Evolutionary conservation across 2,888 invertebrate genomes (phyloP), one percentile per base, ranked within the genome.

Genomic region (Drosophila borborema): DNA sequence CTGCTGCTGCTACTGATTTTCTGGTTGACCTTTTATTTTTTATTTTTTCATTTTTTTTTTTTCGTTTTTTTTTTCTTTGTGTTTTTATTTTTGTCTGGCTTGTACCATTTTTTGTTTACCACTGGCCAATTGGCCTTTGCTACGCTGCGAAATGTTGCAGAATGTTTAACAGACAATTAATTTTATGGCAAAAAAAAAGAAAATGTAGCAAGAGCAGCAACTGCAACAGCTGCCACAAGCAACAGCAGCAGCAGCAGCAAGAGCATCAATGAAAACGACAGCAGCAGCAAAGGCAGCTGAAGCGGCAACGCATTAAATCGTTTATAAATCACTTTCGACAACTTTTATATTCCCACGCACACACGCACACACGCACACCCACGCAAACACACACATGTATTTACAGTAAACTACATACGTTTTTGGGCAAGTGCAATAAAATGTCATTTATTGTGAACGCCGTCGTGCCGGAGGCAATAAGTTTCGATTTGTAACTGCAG

Each of bases 161-260:
- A 77, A 77, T 78, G 64, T 77, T 80, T 77, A 80, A 80, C 80
- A 69, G 81, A 64, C 86, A 81, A 79, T 82, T 84, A 72, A 74
- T 80, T 72, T 67, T 56, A 60, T 41, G 28, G 28, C 28, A 28
- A 28, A 28, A 28, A 28, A 20, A 20, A 20, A 20, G 6, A 28
- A 28, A 28, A 28, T 28, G 34, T 10, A 34, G 34, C 34, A 34
- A 8, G 34, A 20, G 38, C 28, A 54, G 28, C 56, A 61, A 49
- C 18, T 58, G 72, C 72, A 72, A 56, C 69, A 74, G 45, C 72
- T 28, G 48, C 48, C 28, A 59, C 55, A 46, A 40, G 38, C 38
- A 40, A 2, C 14, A 38, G 14, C 38, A 38, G 38, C 38, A 60
- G 48, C 60, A 41, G 12, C 43, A 51, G 53, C 56, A 61, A 49